Percentiles rank a stretch among this genome's conserved stretches.
Conservation (phyloP, 1,140 invertebrate species). For the Antheraea pernyi region DNA sequence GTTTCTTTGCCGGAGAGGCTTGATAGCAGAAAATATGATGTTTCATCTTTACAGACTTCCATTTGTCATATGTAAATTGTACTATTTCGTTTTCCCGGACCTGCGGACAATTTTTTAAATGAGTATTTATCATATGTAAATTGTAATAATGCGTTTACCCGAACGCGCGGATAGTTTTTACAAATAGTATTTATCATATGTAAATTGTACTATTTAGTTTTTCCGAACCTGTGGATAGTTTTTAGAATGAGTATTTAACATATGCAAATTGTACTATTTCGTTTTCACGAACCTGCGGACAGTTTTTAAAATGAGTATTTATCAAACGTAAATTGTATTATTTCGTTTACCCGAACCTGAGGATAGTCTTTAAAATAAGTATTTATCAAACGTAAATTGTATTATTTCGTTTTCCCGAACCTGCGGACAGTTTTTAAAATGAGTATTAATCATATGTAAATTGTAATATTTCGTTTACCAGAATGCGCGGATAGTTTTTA, state of each 20-base stretch:
- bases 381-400: too few relatives aligned
- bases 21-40: slow-evolving; percentile 94
- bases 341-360: slow-evolving; percentile 87
- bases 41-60: slow-evolving; percentile 90
- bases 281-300: too few relatives aligned
- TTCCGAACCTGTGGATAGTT: slow-evolving; percentile 82
- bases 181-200: too few relatives aligned
- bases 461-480: slow-evolving; percentile 89
- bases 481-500: slow-evolving; percentile 75
- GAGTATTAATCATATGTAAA: slow-evolving; percentile 92
- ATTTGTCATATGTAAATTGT: slow-evolving; percentile 89
- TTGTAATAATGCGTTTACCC: too few relatives aligned
- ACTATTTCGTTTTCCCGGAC: slow-evolving; percentile 90
- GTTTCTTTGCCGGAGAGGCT: slow-evolving; percentile 88
- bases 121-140: too few relatives aligned
- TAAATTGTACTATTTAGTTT: slow-evolving; percentile 90
- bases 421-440: too few relatives aligned
- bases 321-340: slow-evolving; percentile 91
- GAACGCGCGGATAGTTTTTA: too few relatives aligned
- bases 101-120: slow-evolving; percentile 50
- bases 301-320: too few relatives aligned
- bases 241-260: neutral
- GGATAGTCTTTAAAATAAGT: slow-evolving; percentile 19
- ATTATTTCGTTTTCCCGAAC: too few relatives aligned
- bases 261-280: too few relatives aligned